Evolutionary conservation across 2,113 vertebrate species (phyloP), one percentile per base, ranked within the genome.

Genomic region (Oncorhynchus clarkii): DNA sequence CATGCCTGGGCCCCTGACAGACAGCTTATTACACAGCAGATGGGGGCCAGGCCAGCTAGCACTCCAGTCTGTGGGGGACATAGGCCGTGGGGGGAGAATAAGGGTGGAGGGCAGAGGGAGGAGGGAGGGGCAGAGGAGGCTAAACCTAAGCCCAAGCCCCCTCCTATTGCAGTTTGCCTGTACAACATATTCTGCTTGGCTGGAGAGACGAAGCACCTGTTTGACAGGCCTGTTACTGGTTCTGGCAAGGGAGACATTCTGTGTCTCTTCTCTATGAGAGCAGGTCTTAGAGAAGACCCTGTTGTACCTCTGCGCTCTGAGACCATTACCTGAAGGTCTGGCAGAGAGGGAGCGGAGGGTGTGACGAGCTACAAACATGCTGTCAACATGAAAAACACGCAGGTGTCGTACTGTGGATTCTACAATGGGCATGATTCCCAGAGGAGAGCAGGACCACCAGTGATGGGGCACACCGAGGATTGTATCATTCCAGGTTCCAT

Each of bases 11-110:
- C 51, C 51, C 51, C 16, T 54, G 51, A 54, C 51, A 54, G 83
- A 78, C 81, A 83, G 85, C 81, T 78, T 76, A 83, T 85, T 85
- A 83, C 77, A 71, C 81, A 75, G 76, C 83, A 83, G 79, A 78
- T 71, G 77, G 77, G 81, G 79, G 57, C 68, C 70, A 77, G 51
- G 51, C 51, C 51, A 54, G 51, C 51, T 18, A 54, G 75, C 67
- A 67, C 73, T 67, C 20, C 62, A 45, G 74, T 73, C 84, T 72
- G 31, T 69, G 78, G 70, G 73, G 74, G 70, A 77, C 72, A 26
- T 78, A 76, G 34, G 67, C 29, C 57, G 57, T 48, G 68, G 51
- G 13, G 26, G 24, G 65, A 29, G 26, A 5, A 16, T 29, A 9
- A 16, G 65, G 24, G 65, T 31, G 26, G 9, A 14, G 69, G 48